Conservation (phyloP, 2,888 invertebrate species). For the Orthosia gothica region DNA sequence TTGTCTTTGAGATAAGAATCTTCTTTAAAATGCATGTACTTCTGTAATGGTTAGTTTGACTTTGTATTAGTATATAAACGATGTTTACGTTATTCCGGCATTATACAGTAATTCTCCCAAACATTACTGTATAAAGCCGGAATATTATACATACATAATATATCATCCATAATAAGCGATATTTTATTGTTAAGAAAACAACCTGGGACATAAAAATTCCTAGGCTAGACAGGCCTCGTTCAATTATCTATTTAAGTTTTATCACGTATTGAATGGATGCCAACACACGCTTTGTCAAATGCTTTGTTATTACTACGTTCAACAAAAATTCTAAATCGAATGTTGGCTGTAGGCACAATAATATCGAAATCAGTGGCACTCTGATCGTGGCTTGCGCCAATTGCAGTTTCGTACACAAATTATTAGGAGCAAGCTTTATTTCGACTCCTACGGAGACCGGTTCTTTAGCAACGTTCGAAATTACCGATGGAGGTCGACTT, state of each 20-base stretch:
- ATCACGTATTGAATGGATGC: constrained; percentile 57
- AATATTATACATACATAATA: too few relatives aligned
- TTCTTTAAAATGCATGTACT: constrained; percentile 48
- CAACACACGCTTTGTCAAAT: constrained; percentile 45
- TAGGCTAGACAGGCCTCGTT: constrained; percentile 18
- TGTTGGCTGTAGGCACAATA: constrained; percentile 23
- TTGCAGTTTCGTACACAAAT: constrained; percentile 65
- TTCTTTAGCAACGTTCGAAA: constrained; percentile 78
- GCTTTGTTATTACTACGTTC: constrained; percentile 28
- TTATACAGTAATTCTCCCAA: constrained; percentile 1
- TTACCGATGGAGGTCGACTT: constrained; percentile 76
- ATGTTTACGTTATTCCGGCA: constrained; percentile 28
- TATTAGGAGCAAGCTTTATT: constrained; percentile 67
- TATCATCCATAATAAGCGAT: neutral
- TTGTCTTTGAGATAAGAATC: constrained; percentile 56
- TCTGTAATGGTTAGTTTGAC: constrained; percentile 42
- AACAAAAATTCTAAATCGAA: constrained; percentile 20
- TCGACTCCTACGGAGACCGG: constrained; percentile 76
- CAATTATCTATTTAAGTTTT: constrained; percentile 49
- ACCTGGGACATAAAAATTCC: constrained; percentile 18
- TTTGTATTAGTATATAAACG: constrained; percentile 20
- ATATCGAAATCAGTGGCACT: constrained; percentile 34
- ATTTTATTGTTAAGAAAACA: constrained; percentile 7
- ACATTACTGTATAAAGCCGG: too few relatives aligned
- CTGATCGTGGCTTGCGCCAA: constrained; percentile 49